Conservation (phyloP, 2,797 vertebrate genomes). For the Threskiornis aethiopicus region DNA sequence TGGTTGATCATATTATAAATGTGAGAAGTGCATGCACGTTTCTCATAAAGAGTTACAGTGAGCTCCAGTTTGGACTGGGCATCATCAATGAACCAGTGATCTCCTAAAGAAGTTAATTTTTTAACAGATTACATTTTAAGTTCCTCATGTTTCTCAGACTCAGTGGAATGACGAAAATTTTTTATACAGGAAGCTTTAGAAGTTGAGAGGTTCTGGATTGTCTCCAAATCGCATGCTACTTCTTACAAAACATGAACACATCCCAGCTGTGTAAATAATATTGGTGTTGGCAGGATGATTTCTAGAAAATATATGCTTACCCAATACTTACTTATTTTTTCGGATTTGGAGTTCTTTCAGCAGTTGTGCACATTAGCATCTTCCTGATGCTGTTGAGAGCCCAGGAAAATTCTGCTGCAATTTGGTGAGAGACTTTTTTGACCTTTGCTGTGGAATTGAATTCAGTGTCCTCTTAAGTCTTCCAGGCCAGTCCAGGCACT, state of each 20-base stretch:
- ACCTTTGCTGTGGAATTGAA: not conserved
- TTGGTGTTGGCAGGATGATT: constrained; percentile 19
- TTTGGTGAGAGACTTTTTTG: not conserved
- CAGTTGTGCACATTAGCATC: not conserved
- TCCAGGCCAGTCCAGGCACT: not conserved
- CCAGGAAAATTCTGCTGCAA: not conserved
- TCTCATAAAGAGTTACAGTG: not conserved
- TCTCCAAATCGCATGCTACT: constrained; percentile 49
- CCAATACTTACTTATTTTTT: not conserved
- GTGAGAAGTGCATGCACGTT: not conserved
- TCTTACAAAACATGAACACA: constrained; percentile 30
- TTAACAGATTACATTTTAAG: not conserved
- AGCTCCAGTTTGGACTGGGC: not conserved
- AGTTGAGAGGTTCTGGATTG: constrained; percentile 39
- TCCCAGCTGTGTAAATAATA: constrained; percentile 63
- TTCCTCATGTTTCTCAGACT: constrained; percentile 21
- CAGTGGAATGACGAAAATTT: constrained; percentile 39
- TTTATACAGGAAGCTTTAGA: constrained; percentile 44
- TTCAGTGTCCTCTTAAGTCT: not conserved
- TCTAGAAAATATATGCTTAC: constrained; percentile 17
- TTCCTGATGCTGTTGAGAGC: not conserved
- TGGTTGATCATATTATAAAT: not conserved
- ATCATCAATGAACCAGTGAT: not conserved
- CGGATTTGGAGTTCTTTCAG: not conserved
- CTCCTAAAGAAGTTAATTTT: not conserved